These are phyloP conservation scores for Holothuria leucospilota DNA, from an alignment of 53 echinoderm and acorn worm genomes.

Conservation along the genomic window DNA sequence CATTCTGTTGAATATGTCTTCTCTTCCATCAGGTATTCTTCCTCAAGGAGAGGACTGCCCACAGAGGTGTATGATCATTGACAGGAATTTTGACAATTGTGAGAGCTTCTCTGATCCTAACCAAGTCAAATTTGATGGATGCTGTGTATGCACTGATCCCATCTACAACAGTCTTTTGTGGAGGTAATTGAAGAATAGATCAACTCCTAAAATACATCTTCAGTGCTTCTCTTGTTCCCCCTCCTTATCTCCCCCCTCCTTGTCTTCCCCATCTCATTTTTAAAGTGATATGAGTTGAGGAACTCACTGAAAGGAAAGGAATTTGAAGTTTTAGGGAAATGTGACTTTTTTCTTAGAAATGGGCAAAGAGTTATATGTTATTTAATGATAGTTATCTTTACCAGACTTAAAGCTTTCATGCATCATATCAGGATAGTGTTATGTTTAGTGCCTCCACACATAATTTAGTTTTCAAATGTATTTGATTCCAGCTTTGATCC, in stretches of 20 bases:
- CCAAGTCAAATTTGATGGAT: slow-evolving; percentile 67
- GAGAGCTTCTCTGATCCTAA: slow-evolving; percentile 78
- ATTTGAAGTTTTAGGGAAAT: too few relatives aligned
- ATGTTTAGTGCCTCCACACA: not conserved
- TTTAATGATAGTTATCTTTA: too few relatives aligned
- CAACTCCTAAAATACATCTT: not conserved
- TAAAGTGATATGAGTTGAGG: too few relatives aligned
- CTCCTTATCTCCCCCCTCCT: too few relatives aligned
- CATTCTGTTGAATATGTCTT: not conserved
- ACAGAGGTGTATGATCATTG: slow-evolving; percentile 83
- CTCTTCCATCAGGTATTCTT: slow-evolving; percentile 70
- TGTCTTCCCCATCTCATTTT: too few relatives aligned
- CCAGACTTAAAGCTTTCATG: too few relatives aligned
- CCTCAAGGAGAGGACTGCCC: slow-evolving; percentile 74
- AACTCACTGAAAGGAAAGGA: too few relatives aligned
- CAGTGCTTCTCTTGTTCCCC: not conserved
- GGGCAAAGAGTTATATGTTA: too few relatives aligned
- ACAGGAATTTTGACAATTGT: slow-evolving; percentile 76
- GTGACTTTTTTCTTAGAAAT: too few relatives aligned
- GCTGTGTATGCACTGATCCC: slow-evolving; percentile 86
- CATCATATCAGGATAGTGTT: not conserved
- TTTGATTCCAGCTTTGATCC: slow-evolving; percentile 74
- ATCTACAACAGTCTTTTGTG: slow-evolving; percentile 82
- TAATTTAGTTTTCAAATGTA: not conserved
- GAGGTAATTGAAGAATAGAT: slow-evolving; percentile 64